Evolutionary conservation across 2,797 vertebrate genomes (phyloP).

Genomic region (Onychomys torridus): DNA sequence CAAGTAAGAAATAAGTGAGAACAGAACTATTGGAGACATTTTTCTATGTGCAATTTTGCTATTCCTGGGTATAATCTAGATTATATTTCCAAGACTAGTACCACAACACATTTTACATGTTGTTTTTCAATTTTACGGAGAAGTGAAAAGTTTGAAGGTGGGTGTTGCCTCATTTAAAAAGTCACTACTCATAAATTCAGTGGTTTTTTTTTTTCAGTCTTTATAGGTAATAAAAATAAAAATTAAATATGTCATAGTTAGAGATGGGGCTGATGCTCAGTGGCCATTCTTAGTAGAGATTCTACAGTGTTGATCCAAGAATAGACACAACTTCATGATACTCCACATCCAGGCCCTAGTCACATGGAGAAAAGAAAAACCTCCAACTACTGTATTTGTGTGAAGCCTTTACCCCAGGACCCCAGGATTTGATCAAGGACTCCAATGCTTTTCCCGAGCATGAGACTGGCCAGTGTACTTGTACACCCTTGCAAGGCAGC

Average conservation of each 20-base stretch:
- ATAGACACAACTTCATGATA: neutral
- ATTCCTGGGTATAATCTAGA: constrained; percentile 25
- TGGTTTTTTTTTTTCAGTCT: neutral
- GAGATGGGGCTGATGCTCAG: neutral
- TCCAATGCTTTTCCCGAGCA: neutral
- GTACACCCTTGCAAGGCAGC: neutral
- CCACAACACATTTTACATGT: constrained; percentile 29
- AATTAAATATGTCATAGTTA: neutral
- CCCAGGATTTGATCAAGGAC: neutral
- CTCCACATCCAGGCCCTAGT: neutral
- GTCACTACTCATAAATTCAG: constrained; percentile 26
- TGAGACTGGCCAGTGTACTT: neutral
- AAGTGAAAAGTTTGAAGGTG: constrained; percentile 1
- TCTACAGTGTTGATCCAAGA: neutral
- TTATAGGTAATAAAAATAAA: neutral
- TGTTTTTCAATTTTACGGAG: constrained; percentile 53
- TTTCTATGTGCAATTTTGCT: constrained; percentile 43
- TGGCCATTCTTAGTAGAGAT: neutral
- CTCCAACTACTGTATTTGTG: neutral
- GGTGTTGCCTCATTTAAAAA: constrained; percentile 49
- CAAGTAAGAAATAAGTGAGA: neutral
- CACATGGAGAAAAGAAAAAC: neutral
- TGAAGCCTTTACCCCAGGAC: neutral
- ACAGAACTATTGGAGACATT: constrained; percentile 40
- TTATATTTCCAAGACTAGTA: constrained; percentile 45